Percentiles rank a stretch among this genome's conserved stretches.
Conservation (phyloP, 2,113 vertebrate genomes). For the Macaca mulatta region DNA sequence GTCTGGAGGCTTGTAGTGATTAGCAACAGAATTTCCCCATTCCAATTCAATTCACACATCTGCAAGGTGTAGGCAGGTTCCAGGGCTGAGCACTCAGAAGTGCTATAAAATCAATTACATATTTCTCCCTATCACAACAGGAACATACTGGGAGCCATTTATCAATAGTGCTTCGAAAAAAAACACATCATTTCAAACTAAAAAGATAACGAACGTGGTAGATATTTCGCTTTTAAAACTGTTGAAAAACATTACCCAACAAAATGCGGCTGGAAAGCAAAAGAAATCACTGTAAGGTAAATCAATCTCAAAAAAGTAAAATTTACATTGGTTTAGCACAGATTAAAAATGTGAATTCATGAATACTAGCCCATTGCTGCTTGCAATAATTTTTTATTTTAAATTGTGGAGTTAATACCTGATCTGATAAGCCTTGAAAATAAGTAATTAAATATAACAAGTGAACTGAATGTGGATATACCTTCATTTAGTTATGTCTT, state of each 20-base stretch:
- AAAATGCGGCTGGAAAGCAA: neutral
- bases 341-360: neutral
- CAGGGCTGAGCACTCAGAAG: neutral
- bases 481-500: neutral
- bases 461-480: neutral
- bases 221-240: slow-evolving; percentile 31
- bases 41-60: slow-evolving; percentile 56
- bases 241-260: neutral
- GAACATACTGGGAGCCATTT: slow-evolving; percentile 31
- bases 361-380: neutral
- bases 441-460: neutral
- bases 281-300: neutral
- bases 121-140: slow-evolving; percentile 31
- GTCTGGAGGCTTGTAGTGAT: neutral
- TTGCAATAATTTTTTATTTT: neutral
- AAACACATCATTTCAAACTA: neutral
- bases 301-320: neutral
- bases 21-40: slow-evolving; percentile 30
- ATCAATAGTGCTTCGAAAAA: neutral
- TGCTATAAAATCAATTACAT: slow-evolving; percentile 67
- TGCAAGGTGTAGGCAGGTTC: slow-evolving; percentile 12
- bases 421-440: neutral
- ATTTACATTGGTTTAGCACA: neutral
- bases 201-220: slow-evolving; percentile 37
- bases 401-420: neutral